These are phyloP conservation scores for Gallinago stenura DNA, from an alignment of 2,797 vertebrate species.

Conservation along the genomic window DNA sequence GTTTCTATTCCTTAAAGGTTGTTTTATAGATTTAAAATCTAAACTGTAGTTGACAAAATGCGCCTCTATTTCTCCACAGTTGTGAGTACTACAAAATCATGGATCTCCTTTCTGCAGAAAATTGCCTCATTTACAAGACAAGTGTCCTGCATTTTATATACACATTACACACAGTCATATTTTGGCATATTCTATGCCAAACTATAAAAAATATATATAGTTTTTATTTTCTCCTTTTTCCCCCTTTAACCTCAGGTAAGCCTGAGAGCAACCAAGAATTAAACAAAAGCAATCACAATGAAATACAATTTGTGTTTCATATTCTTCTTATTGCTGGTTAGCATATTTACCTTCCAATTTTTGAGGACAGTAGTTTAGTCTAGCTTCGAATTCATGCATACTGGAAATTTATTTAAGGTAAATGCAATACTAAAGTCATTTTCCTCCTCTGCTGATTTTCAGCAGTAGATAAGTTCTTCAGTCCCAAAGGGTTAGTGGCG, in stretches of 20 bases:
- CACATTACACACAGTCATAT: not conserved
- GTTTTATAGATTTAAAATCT: not conserved
- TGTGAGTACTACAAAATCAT: not conserved
- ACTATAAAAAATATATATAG: too few species aligned
- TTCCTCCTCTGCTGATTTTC: not conserved
- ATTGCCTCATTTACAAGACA: not conserved
- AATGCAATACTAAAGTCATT: not conserved
- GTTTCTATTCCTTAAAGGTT: not conserved
- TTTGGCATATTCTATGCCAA: not conserved
- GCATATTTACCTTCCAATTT: not conserved
- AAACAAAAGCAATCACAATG: not conserved
- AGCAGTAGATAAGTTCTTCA: not conserved
- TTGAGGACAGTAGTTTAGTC: not conserved
- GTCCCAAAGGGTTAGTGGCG: not conserved
- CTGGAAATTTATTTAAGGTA: not conserved
- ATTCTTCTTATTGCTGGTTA: not conserved
- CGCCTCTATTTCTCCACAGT: not conserved
- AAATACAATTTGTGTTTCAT: not conserved
- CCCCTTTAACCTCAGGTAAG: not conserved
- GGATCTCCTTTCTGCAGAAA: not conserved
- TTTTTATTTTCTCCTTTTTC: not conserved
- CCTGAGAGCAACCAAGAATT: not conserved
- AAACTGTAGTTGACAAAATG: not conserved
- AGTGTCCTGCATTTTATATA: not conserved
- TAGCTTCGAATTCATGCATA: not conserved